Evolutionary conservation across 2,113 vertebrate species (phyloP), one percentile per base, ranked within the genome.

Genomic region (Stegastes partitus): DNA sequence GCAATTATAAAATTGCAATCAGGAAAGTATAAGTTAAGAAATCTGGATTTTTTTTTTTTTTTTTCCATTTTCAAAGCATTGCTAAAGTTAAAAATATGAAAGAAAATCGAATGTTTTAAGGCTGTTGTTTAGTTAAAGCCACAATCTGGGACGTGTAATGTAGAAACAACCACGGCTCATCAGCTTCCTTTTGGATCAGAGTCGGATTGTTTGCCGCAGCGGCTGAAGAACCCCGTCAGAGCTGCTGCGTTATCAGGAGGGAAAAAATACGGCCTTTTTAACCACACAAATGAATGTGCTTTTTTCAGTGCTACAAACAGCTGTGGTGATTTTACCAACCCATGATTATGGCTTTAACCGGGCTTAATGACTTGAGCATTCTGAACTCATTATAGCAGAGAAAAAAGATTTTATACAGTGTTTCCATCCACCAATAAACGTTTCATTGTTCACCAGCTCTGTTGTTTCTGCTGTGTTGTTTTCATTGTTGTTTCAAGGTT

Each of bases 121-220:
- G 93, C 92, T 92, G 86, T 84, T 82, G 77, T 90, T 89, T 71
- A 82, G 89, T 89, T 89, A 92, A 93, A 92, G 89, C 89, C 92
- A 90, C 83, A 85, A 87, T 92, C 86, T 82, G 73, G 83, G 87
- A 80, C 18, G 34, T 73, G 68, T 78, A 47, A 82, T 21, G 51
- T 72, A 67, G 59, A 77, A 84, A 73, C 70, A 25, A 81, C 77
- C 76, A 68, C 77, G 50, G 90, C 68, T 79, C 68, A 25, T 57
- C 47, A 22, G 25, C 18, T 67, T 75, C 63, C 61, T 69, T 53
- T 66, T 49, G 18, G 57, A 68, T 73, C 50, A 22, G 72, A 69
- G 68, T 56, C 34, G 47, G 34, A 76, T 54, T 26, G 53, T 74
- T 85, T 50, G 56, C 71, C 19, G 65, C 66, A 39, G 74, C 21